Conservation (phyloP, 2,113 vertebrate species). For the Eidolon helvum region DNA sequence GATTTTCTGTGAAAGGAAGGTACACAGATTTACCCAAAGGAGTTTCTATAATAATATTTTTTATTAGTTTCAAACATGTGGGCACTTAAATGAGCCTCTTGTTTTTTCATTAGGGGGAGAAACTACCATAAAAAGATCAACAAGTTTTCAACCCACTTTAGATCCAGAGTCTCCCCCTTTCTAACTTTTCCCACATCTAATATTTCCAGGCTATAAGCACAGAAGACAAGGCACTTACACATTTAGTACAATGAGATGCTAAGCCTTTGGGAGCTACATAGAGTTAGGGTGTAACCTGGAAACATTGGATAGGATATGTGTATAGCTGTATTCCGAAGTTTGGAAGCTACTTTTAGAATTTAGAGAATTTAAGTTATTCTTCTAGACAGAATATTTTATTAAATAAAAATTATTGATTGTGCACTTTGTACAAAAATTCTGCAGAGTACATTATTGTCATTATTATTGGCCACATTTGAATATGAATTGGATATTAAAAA, state of each 20-base stretch:
- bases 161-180: not conserved
- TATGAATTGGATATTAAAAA: not conserved
- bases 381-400: not conserved
- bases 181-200: not conserved
- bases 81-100: not conserved
- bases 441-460: not conserved
- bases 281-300: not conserved
- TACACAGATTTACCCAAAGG: not conserved
- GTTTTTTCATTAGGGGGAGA: rapidly evolving
- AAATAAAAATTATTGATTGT: not conserved
- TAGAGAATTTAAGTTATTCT: not conserved
- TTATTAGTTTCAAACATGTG: not conserved
- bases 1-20: not conserved
- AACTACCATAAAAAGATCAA: not conserved
- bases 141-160: not conserved
- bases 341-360: not conserved
- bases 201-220: not conserved
- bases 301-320: not conserved
- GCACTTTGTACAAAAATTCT: not conserved
- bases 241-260: not conserved
- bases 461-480: not conserved
- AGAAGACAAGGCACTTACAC: not conserved
- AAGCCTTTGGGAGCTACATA: not conserved
- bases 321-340: not conserved
- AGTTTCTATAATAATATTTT: not conserved